Conservation (phyloP, 2,888 invertebrate species). For the Drosophila glabriapex region DNA sequence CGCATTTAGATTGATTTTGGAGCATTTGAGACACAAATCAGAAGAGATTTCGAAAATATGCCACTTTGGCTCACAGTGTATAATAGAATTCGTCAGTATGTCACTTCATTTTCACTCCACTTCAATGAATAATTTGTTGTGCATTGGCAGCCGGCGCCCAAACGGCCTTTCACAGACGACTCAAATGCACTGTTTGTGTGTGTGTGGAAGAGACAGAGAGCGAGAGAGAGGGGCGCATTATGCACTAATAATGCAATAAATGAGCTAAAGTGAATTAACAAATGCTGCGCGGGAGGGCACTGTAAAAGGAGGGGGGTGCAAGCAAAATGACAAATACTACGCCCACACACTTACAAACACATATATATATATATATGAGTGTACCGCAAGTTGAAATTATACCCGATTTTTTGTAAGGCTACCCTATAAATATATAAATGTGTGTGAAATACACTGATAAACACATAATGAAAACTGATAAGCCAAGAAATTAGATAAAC, state of each 20-base stretch:
- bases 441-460: constrained; percentile 48
- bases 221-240: constrained; percentile 36
- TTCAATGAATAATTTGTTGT: constrained; percentile 12
- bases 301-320: constrained; percentile 6
- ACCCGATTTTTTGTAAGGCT: constrained; percentile 46
- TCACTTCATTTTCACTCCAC: constrained; percentile 58
- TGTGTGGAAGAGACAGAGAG: constrained; percentile 1
- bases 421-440: not conserved
- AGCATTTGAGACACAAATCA: constrained; percentile 45
- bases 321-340: constrained; percentile 20
- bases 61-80: constrained; percentile 16
- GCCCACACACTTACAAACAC: constrained; percentile 8
- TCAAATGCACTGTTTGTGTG: constrained; percentile 47
- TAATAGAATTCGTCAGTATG: constrained; percentile 35
- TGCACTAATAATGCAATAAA: constrained; percentile 69
- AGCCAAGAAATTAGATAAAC: constrained; percentile 46
- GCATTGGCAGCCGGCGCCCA: constrained; percentile 5
- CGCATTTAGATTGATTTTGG: constrained; percentile 24
- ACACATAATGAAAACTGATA: constrained; percentile 45
- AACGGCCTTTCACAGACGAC: constrained; percentile 47
- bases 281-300: constrained; percentile 34
- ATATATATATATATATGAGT: constrained; percentile 43
- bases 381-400: constrained; percentile 54
- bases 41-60: not conserved
- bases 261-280: constrained; percentile 62